These are phyloP conservation scores for Trichopoda pennipes DNA, from an alignment of 2,888 invertebrate genomes.

Conservation along the genomic window DNA sequence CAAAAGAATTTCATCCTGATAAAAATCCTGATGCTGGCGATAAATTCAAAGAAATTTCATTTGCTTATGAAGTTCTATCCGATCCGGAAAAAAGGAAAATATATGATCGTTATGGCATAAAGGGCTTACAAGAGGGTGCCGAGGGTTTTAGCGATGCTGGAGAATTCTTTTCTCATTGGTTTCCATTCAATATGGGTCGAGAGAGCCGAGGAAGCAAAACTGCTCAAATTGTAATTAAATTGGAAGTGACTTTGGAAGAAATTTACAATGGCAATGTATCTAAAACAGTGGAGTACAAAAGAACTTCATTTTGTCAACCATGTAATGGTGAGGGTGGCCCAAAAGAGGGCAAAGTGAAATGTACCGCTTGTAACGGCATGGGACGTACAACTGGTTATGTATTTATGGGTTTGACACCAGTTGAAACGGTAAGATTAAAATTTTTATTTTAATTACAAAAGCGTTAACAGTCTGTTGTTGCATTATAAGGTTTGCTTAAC, in stretches of 20 bases:
- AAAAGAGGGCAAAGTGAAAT: constrained; percentile 71
- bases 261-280: constrained; percentile 94
- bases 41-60: constrained; percentile 97
- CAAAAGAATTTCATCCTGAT: constrained; percentile 96
- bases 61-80: constrained; percentile 95
- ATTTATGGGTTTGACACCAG: constrained; percentile 80
- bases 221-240: constrained; percentile 88
- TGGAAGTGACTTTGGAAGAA: constrained; percentile 93
- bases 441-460: background rate
- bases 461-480: background rate
- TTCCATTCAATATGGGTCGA: constrained; percentile 84
- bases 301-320: constrained; percentile 75
- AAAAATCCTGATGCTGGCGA: constrained; percentile 95
- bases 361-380: constrained; percentile 74
- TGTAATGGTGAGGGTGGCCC: constrained; percentile 79
- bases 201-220: constrained; percentile 85
- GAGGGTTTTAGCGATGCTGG: constrained; percentile 81
- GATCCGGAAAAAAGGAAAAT: constrained; percentile 92
- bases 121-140: constrained; percentile 92
- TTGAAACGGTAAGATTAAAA: constrained; percentile 82
- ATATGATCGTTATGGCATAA: constrained; percentile 93
- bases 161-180: constrained; percentile 86
- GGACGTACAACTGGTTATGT: constrained; percentile 78
- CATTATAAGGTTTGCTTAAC: constrained; percentile 82
- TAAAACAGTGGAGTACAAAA: constrained; percentile 75